Percentiles rank a stretch among this genome's conserved stretches.
These are phyloP conservation scores for Mechanitis messenoides DNA, from an alignment of 2,888 invertebrate species.

Conservation along the genomic window DNA sequence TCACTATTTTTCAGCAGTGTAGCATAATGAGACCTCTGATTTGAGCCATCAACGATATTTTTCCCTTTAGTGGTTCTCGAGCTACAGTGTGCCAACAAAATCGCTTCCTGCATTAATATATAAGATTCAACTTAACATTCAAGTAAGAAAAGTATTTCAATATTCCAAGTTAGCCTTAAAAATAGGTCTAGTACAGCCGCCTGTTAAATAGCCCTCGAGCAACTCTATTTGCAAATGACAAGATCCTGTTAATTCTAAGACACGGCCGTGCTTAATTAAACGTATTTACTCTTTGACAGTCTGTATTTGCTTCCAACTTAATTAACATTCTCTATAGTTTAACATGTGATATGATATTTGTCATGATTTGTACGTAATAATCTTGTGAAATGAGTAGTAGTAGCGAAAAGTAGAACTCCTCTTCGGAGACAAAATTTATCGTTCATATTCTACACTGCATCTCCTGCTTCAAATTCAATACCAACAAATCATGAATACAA, in stretches of 20 bases:
- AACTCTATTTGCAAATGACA: constrained; percentile 46
- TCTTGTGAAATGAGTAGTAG: constrained; percentile 16
- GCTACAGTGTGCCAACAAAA: no score
- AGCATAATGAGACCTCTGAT: no score
- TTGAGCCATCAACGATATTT: no score
- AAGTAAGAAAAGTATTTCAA: no score
- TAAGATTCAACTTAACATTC: no score
- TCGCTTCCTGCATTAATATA: no score
- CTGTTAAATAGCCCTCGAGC: constrained; percentile 27
- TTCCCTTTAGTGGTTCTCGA: no score
- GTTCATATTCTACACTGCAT: no score
- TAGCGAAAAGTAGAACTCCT: background rate
- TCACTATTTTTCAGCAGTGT: no score
- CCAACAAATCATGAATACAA: no score
- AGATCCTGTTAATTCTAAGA: constrained; percentile 54
- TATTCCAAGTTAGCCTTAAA: background rate
- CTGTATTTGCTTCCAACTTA: constrained; percentile 62
- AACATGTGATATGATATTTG: constrained; percentile 28
- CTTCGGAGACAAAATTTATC: background rate
- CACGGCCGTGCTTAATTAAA: constrained; percentile 65
- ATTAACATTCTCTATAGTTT: constrained; percentile 54
- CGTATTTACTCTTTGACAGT: constrained; percentile 64
- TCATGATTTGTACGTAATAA: constrained; percentile 26
- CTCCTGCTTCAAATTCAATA: no score
- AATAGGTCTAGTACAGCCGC: constrained; percentile 17